Evolutionary conservation across 2,113 vertebrate genomes (phyloP), one percentile per base, ranked within the genome.

Genomic region (Nycticebus coucang): DNA sequence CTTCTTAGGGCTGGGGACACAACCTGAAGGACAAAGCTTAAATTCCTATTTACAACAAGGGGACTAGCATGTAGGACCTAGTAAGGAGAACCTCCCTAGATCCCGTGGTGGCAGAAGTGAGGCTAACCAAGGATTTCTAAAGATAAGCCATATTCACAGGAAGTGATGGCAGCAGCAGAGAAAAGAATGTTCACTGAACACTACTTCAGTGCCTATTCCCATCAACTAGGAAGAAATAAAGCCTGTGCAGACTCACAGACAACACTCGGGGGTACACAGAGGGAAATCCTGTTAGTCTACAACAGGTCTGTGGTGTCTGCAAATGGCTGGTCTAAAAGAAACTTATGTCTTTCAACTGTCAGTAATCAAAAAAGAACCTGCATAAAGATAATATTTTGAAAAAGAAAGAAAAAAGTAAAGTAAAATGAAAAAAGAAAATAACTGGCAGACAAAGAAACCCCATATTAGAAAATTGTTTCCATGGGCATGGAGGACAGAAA

Each of bases 291-390:
- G 41, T 57, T 60, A 3, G 30, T 57, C 45, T 86, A 55, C 41
- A 94, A 45, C 28, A 60, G 13, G 22, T 35, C 22, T 62, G n/a
- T 35, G 45, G 14, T 22, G 11, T 62, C 30, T 53, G 1, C 6
- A 92, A 69, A 9, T 79, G 14, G 30, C 72, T 74, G 21, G 28
- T 79, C 22, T 50, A 84, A 86, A 53, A 87, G 81, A 92, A 92
- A 87, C 30, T 11, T 62, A 7, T 4, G 50, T n/a, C 87, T 93
- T 64, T 69, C 50, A 79, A 11, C 41, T 30, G 41, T 18, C 17
- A 94, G 57, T 81, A 93, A 90, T 50, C 19, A 57, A 91, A 85
- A 83, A 83, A 64, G 57, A 89, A 50, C 60, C 28, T 55, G 15
- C 4, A 50, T 11, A 83, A 69, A 88, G 37, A 85, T 0, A 66